These are phyloP conservation scores for Anarsia innoxiella DNA, from an alignment of 2,888 invertebrate genomes.

Conservation along the genomic window DNA sequence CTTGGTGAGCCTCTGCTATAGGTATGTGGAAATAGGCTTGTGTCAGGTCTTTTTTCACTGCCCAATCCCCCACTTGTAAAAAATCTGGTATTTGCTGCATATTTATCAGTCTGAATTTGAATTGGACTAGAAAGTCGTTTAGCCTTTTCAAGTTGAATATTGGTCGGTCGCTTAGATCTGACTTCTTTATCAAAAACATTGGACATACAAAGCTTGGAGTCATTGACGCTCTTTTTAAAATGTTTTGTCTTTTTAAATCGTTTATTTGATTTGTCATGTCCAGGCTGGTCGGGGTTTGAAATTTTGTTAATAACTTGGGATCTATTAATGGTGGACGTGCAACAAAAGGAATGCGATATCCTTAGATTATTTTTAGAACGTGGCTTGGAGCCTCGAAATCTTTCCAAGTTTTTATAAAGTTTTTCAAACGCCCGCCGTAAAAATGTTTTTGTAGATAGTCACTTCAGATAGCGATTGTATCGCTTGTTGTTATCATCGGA, in stretches of 20 bases:
- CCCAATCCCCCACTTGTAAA: neutral
- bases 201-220: constrained; percentile 5
- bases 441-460: too few species aligned
- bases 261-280: constrained; percentile 5
- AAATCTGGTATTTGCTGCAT: neutral
- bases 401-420: neutral
- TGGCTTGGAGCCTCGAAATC: neutral
- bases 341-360: constrained; percentile 9
- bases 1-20: neutral
- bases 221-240: neutral
- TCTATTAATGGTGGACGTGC: constrained; percentile 1
- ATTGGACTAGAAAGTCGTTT: constrained; percentile 4
- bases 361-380: constrained; percentile 2
- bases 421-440: constrained; percentile 1
- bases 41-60: constrained; percentile 5
- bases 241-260: neutral
- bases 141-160: constrained; percentile 3
- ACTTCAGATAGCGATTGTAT: constrained; percentile 1
- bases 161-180: constrained; percentile 5
- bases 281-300: neutral
- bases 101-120: constrained; percentile 2
- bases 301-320: neutral
- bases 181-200: constrained; percentile 7
- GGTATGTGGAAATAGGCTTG: constrained; percentile 7
- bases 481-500: too few species aligned